Percentiles rank a stretch among this genome's conserved stretches.
Evolutionary conservation across 2,113 vertebrate species (phyloP).

Genomic region (Apodemus speciosus): DNA sequence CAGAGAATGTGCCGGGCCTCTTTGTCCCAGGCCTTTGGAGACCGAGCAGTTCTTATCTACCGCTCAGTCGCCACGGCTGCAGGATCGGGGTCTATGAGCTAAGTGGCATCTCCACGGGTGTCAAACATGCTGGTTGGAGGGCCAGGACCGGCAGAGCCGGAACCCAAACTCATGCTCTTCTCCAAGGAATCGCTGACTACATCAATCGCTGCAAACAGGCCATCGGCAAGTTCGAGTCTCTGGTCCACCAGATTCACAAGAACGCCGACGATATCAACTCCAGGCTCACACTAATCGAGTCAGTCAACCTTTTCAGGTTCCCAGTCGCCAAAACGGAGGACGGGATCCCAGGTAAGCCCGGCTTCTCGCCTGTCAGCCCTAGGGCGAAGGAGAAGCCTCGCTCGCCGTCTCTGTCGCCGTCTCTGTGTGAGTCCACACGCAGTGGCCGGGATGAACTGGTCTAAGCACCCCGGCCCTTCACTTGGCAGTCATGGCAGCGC

Average conservation of each 20-base stretch:
- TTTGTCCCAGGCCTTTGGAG: background rate
- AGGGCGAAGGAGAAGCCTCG: background rate
- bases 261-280: constrained; percentile 88
- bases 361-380: background rate
- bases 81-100: background rate
- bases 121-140: background rate
- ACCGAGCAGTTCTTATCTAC: too few species aligned
- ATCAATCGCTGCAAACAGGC: constrained; percentile 85
- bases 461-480: background rate
- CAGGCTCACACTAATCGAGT: constrained; percentile 87
- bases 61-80: too few species aligned
- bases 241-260: constrained; percentile 91
- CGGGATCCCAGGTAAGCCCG: constrained; percentile 87
- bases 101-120: accelerated
- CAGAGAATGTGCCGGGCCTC: background rate
- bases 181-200: constrained; percentile 90
- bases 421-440: background rate
- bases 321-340: constrained; percentile 78
- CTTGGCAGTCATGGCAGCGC: background rate
- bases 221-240: constrained; percentile 89
- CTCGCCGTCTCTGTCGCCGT: background rate
- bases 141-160: too few species aligned
- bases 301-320: constrained; percentile 91
- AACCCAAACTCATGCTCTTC: background rate
- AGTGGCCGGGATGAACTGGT: background rate